Base-by-base conservation (phyloP, 1,140 invertebrate genomes). In the Triops longicaudatus region DNA sequence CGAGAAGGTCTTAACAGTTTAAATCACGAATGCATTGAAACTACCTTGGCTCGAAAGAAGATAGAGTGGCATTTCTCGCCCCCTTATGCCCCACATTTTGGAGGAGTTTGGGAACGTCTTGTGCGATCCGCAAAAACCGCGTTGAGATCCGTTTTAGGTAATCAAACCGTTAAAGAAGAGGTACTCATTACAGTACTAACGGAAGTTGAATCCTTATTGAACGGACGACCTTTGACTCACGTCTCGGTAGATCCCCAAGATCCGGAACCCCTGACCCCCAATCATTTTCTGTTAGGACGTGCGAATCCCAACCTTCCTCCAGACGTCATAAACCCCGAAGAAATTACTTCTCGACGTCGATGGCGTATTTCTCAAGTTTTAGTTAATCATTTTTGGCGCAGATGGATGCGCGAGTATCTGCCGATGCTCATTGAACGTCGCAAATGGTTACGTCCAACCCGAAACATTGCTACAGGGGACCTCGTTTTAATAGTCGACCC, bases 81-180 rank as follows among this genome's bases (percentile, higher is more conserved):
- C 17, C 76, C 76, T 1, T 28, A 41, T 9, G 73, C 31, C 22
- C 26, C 76, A 77, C 37, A 73, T 41, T 37, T 73, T 42, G 6
- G 26, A 42, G 26, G 76, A 22, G 28, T 81, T 1, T 83, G 81
- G 80, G 82, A 82, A 79, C 75, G 79, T 22, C 44, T 77, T 5
- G 78, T 81, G 9, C 72, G 80, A 22, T 43, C 73, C 22, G 37
- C 79, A 6, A 81, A 80, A 50, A 44, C 76, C 22, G 72, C 78
- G 12, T 73, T 81, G 12, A 78, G 75, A 73, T 73, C 73, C 14
- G 77, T 74, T 50, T 42, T 79, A 7, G 76, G 76, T 41, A 74
- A 73, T 71, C 73, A 28, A 12, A 71, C 28, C 12, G 79, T 84
- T 9, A 84, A 81, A 9, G 81, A 81, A 41, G 80, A 82, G 79